phyloP scores from a whole-genome alignment of 92 coral and sea anemone genomes.

The Phenganax marumi region DNA sequence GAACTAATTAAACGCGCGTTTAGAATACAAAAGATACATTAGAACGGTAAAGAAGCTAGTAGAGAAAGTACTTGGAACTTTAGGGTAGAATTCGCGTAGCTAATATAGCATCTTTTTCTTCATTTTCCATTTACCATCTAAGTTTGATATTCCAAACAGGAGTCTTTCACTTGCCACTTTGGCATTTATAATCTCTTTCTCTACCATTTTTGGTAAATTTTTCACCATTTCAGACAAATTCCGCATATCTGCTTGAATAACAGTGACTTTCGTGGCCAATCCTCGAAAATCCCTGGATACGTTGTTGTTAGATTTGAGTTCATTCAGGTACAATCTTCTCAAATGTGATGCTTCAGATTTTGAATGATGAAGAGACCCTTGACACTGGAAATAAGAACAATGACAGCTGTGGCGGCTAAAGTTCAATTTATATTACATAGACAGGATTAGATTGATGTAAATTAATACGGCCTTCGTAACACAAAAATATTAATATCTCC shows the following conservation, averaged over 20 bases:
- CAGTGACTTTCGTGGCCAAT: slow-evolving; percentile 16
- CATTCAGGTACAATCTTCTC: slow-evolving; percentile 72
- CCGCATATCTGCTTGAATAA: slow-evolving; percentile 56
- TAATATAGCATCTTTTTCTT: neutral
- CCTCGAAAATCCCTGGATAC: slow-evolving; percentile 10
- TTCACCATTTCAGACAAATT: slow-evolving; percentile 61
- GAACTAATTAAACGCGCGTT: too few relatives aligned
- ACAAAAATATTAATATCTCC: neutral
- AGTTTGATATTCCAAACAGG: slow-evolving; percentile 27
- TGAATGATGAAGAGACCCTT: slow-evolving; percentile 78
- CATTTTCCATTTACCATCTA: slow-evolving; percentile 14
- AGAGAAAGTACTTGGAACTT: neutral
- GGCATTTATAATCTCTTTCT: slow-evolving; percentile 72
- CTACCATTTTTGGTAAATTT: slow-evolving; percentile 66
- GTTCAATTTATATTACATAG: neutral
- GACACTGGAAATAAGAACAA: slow-evolving; percentile 59
- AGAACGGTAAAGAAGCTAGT: too few relatives aligned
- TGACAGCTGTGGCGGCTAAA: neutral
- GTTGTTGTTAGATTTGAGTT: slow-evolving; percentile 28
- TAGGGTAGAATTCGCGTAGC: neutral
- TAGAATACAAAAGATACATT: too few relatives aligned
- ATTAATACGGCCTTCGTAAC: too few relatives aligned
- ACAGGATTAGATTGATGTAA: too few relatives aligned
- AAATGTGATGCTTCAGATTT: slow-evolving; percentile 85
- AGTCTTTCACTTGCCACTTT: slow-evolving; percentile 44